These are phyloP conservation scores for Brachypteracias leptosomus DNA, from an alignment of 2,113 vertebrate species.

Conservation along the genomic window DNA sequence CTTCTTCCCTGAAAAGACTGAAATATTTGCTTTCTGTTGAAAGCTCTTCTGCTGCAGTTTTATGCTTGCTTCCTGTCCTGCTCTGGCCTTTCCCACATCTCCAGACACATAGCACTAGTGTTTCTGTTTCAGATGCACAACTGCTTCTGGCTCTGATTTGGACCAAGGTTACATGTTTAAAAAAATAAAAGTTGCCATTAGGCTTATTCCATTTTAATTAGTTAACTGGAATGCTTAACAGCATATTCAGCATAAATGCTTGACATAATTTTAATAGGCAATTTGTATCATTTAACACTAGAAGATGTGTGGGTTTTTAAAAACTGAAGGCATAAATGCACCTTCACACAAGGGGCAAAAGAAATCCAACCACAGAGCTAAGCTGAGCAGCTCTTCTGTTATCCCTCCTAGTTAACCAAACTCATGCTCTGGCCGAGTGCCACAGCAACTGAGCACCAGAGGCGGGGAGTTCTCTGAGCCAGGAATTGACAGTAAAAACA, in stretches of 20 bases:
- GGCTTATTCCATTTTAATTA: slow-evolving; percentile 39
- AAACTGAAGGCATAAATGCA: not conserved
- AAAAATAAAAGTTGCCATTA: slow-evolving; percentile 16
- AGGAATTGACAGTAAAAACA: slow-evolving; percentile 65
- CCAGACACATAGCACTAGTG: not conserved
- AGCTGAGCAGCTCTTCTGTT: not conserved
- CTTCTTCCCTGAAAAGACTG: not conserved
- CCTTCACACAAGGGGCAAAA: not conserved
- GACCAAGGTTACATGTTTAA: not conserved
- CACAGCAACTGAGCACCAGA: slow-evolving; percentile 19
- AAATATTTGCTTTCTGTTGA: not conserved
- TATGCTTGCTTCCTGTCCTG: not conserved
- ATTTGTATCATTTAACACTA: not conserved
- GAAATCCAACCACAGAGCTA: not conserved
- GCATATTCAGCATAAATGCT: not conserved
- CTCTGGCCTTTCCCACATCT: not conserved
- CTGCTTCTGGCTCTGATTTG: not conserved
- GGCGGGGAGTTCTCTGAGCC: slow-evolving; percentile 38
- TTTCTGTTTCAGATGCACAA: not conserved
- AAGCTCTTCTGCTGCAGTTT: not conserved
- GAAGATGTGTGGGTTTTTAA: accelerated
- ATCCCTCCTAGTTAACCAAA: not conserved
- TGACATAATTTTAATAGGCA: not conserved
- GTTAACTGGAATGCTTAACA: not conserved
- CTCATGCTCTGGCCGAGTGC: not conserved